Conservation (phyloP, 1,140 invertebrate genomes). For the Bombus ignitus region DNA sequence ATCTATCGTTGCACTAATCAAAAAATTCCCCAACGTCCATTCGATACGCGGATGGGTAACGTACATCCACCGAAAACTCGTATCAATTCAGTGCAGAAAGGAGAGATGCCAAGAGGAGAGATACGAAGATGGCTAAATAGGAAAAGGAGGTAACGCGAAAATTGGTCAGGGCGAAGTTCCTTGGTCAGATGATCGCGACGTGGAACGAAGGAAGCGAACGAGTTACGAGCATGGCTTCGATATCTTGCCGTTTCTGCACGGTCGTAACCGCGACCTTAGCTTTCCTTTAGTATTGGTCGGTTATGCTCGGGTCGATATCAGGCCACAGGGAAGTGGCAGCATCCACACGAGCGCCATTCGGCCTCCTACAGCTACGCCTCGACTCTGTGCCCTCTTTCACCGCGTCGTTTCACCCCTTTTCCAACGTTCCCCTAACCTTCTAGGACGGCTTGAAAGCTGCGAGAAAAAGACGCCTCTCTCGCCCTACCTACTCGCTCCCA, state of each 20-base stretch:
- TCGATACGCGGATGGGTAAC: no score
- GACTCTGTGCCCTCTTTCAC: conserved; percentile 36
- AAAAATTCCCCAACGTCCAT: not conserved
- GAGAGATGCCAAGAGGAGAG: no score
- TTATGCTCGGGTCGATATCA: conserved; percentile 68
- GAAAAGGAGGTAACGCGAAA: not conserved
- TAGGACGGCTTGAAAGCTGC: conserved; percentile 17
- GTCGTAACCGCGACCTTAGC: conserved; percentile 66
- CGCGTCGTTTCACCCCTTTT: conserved; percentile 16
- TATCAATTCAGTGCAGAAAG: no score
- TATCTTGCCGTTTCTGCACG: conserved; percentile 32
- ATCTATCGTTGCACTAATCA: not conserved
- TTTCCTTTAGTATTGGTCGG: conserved; percentile 63
- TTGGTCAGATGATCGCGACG: not conserved
- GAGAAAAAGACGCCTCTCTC: conserved; percentile 30
- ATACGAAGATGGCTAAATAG: no score
- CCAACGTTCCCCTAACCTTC: conserved; percentile 23
- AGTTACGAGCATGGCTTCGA: conserved; percentile 47
- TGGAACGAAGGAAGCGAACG: not conserved
- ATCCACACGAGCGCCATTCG: conserved; percentile 64
- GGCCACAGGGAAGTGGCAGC: conserved; percentile 62
- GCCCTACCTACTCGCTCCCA: not conserved
- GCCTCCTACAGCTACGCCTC: conserved; percentile 39
- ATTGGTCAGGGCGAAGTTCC: not conserved
- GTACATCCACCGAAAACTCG: no score